Base-by-base conservation (phyloP, 2,113 vertebrate genomes). In the Xenopus tropicalis region DNA sequence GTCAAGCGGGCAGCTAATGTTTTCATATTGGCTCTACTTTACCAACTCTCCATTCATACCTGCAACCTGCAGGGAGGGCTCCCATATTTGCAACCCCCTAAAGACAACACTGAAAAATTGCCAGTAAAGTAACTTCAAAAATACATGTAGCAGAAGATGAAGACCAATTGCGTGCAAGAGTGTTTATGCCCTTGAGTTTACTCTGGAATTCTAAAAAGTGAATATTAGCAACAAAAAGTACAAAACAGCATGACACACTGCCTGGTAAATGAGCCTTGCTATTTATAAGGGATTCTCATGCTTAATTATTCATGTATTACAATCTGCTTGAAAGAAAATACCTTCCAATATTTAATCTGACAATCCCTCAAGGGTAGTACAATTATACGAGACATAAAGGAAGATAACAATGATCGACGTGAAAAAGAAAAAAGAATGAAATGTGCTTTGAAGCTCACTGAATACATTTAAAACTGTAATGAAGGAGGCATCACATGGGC, bases 261-360 rank as follows among this genome's bases (percentile, higher is more conserved):
- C 11, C 57, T 59, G 14, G 12, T 59, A 24, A 59, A 59, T 54
- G 19, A 54, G 52, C 19, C 52, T n/a, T n/a, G 52, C 19, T 54
- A 65, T 65, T 65, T 65, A 65, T 44, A 65, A 65, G 37, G 37
- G 42, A 20, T 59, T 59, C 19, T 44, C 42, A 44, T 44, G 8
- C 14, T 65, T 65, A 65, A 65, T 65, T 65, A 65, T 64, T 64
- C 37, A 59, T 59, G 20, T 59, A 59, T 23, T 59, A 59, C 13
- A 64, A 64, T 44, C 62, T 44, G 37, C 6, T 65, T 43, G 62
- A 44, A 65, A 65, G 16, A n/a, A 43, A 65, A 65, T 65, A 42
- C 19, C 62, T 65, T 43, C 37, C 37, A n/a, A 65, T 65, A 65
- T 44, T 44, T 65, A 65, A 65, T 65, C n/a, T 65, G 62, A 65